phyloP scores from a whole-genome alignment of 2,113 vertebrate species.

The Micromys minutus region DNA sequence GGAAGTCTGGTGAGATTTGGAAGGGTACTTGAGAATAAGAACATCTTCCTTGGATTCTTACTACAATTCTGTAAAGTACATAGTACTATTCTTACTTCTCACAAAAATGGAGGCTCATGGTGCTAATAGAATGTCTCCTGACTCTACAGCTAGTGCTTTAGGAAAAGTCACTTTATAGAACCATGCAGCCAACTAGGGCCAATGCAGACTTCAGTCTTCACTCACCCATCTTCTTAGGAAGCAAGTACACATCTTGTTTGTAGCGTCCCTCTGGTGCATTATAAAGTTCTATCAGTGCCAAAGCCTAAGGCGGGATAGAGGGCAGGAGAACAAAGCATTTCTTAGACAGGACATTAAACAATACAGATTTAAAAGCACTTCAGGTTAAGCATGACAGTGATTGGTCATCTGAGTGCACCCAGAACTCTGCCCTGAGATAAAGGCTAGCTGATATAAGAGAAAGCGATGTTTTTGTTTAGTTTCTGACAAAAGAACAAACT shows the following conservation, averaged over 20 bases:
- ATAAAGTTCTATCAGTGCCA: constrained; percentile 97
- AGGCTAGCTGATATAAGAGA: background rate
- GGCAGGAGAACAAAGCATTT: constrained; percentile 3
- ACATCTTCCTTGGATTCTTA: background rate
- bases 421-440: background rate
- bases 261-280: constrained; percentile 98
- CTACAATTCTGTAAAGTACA: background rate
- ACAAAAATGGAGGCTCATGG: background rate
- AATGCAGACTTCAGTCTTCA: background rate
- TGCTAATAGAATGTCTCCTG: background rate
- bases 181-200: background rate
- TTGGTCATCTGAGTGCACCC: background rate
- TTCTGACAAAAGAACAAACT: constrained; percentile 23
- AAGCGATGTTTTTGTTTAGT: constrained; percentile 29
- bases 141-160: background rate
- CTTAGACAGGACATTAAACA: background rate
- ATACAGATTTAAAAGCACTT: background rate
- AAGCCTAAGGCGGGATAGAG: constrained; percentile 86
- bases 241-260: constrained; percentile 98
- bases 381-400: background rate
- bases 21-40: background rate
- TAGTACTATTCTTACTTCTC: background rate
- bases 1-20: background rate
- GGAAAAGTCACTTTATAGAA: background rate
- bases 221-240: constrained; percentile 99